Evolutionary conservation across 2,797 vertebrate species (phyloP).

Genomic region (Salarias fasciatus): DNA sequence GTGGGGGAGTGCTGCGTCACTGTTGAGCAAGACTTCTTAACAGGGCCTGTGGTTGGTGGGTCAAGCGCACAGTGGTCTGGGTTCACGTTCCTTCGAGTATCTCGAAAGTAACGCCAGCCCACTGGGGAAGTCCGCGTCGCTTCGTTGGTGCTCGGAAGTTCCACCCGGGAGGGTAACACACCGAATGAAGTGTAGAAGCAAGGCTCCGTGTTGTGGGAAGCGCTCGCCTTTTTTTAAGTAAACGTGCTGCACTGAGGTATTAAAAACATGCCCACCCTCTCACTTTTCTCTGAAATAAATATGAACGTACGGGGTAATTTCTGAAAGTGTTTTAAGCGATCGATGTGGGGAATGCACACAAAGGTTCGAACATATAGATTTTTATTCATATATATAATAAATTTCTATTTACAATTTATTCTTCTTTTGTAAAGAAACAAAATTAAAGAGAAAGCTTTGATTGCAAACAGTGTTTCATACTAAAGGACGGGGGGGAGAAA

Average conservation of each 20-base stretch:
- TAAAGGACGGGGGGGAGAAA: constrained; percentile 72
- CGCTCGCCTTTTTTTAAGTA: no score
- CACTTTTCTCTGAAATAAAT: no score
- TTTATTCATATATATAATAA: constrained; percentile 85
- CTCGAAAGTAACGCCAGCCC: constrained; percentile 39
- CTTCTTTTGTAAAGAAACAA: constrained; percentile 81
- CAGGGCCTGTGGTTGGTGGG: constrained; percentile 18
- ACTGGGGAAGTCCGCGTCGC: constrained; percentile 71
- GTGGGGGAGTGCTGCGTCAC: constrained; percentile 10
- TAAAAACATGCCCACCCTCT: no score
- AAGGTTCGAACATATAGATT: constrained; percentile 82
- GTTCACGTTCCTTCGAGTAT: background rate
- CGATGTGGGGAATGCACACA: constrained; percentile 34
- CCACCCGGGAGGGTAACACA: constrained; percentile 39
- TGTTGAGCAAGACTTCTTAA: no score
- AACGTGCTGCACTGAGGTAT: no score
- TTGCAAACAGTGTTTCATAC: constrained; percentile 87
- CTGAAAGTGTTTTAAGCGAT: background rate
- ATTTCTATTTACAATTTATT: constrained; percentile 88
- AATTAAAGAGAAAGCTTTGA: constrained; percentile 81
- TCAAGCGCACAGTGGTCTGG: constrained; percentile 31
- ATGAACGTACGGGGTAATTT: no score
- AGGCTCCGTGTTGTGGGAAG: background rate
- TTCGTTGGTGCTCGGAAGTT: constrained; percentile 52
- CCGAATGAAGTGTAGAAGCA: background rate